Percentiles rank a stretch among this genome's conserved stretches.
Evolutionary conservation across 2,113 vertebrate species (phyloP).

Genomic region (Gasterosteus aculeatus): DNA sequence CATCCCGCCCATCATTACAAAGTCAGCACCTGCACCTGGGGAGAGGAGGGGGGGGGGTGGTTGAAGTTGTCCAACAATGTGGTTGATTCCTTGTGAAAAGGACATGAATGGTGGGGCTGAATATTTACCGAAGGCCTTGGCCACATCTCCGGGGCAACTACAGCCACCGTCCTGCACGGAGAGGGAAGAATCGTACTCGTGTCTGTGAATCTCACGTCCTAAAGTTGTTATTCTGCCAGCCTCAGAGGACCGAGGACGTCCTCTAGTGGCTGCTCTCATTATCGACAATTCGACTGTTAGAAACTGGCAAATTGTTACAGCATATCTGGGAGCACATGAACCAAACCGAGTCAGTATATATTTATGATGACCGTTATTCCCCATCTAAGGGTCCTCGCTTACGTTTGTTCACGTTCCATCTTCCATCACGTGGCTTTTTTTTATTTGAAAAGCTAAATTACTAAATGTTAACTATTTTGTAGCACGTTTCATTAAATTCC

Average conservation of each 20-base stretch:
- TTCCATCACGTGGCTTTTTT: neutral
- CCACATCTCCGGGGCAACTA: conserved; percentile 97
- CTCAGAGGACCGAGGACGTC: conserved; percentile 27
- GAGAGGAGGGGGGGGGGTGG: neutral
- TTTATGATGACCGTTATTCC: neutral
- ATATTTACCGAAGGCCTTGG: conserved; percentile 96
- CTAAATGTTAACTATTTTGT: neutral
- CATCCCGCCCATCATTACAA: conserved; percentile 99
- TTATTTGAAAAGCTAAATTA: neutral
- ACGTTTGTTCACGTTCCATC: neutral
- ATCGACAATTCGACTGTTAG: neutral
- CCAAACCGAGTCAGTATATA: neutral
- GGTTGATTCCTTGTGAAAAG: neutral
- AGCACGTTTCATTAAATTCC: neutral
- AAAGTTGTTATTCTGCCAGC: neutral
- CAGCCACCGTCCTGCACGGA: conserved; percentile 91
- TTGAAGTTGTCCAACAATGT: neutral
- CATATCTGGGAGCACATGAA: neutral
- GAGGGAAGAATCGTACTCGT: neutral
- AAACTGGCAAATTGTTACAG: neutral
- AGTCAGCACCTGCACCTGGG: conserved; percentile 94
- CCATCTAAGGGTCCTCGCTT: neutral
- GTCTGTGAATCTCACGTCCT: neutral
- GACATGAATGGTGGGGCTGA: neutral
- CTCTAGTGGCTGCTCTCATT: conserved; percentile 48